phyloP scores from a whole-genome alignment of 2,888 invertebrate genomes.

The Xylota segnis region DNA sequence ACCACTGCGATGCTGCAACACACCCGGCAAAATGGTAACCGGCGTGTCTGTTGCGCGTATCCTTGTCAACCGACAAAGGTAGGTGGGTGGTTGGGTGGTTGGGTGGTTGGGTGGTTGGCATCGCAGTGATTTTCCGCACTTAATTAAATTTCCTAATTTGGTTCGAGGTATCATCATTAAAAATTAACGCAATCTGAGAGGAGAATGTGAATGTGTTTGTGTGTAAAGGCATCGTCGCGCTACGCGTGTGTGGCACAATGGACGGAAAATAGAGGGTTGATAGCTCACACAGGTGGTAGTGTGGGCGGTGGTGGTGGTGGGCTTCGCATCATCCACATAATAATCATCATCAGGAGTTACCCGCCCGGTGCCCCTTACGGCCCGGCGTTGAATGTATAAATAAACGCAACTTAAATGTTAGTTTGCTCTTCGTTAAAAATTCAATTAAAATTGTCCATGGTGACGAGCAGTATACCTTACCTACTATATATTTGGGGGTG shows the following conservation, averaged over 20 bases:
- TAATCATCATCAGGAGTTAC: constrained; percentile 52
- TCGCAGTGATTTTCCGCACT: constrained; percentile 66
- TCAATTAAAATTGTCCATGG: constrained; percentile 79
- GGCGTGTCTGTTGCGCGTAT: constrained; percentile 58
- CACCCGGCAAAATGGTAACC: constrained; percentile 17
- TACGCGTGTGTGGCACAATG: constrained; percentile 35
- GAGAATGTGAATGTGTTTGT: constrained; percentile 22
- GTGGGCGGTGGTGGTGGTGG: constrained; percentile 5
- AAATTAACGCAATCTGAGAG: constrained; percentile 75
- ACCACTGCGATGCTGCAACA: constrained; percentile 42
- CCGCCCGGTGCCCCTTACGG: not conserved
- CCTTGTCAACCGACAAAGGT: constrained; percentile 63
- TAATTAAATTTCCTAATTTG: constrained; percentile 78
- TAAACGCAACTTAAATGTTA: constrained; percentile 72
- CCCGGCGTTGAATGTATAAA: constrained; percentile 42
- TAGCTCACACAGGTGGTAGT: constrained; percentile 45
- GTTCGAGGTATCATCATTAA: constrained; percentile 77
- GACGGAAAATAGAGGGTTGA: not conserved
- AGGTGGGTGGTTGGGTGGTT: not conserved
- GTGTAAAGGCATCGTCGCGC: not conserved
- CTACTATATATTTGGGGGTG: not conserved
- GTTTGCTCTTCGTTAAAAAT: constrained; percentile 79
- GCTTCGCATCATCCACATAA: constrained; percentile 49
- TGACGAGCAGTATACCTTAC: constrained; percentile 34
- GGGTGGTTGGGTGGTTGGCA: constrained; percentile 2